Evolutionary conservation across 2,888 invertebrate species (phyloP).

Genomic region (Poecilobothrus nobilitatus): DNA sequence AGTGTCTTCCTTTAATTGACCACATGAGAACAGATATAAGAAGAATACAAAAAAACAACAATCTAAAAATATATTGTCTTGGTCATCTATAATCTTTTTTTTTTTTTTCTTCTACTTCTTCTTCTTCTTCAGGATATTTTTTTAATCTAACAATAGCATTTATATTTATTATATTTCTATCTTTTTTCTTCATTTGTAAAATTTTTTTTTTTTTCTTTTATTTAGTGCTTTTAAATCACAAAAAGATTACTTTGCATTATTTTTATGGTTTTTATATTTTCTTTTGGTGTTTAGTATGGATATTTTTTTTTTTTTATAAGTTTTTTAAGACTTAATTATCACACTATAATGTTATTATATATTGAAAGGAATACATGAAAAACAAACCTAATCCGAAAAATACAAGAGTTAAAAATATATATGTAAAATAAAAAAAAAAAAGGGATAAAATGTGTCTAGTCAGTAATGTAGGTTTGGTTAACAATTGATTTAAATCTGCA

Average conservation of each 20-base stretch:
- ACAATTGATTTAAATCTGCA: slow-evolving; percentile 1
- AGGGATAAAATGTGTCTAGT: slow-evolving; percentile 4
- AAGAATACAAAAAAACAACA: background rate
- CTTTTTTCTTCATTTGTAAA: background rate
- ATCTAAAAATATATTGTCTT: background rate
- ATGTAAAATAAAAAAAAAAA: background rate
- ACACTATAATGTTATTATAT: background rate
- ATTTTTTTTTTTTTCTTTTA: too few relatives aligned
- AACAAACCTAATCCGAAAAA: too few relatives aligned
- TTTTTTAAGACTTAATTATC: slow-evolving; percentile 6
- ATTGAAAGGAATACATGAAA: too few relatives aligned
- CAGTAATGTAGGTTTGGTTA: slow-evolving; percentile 1
- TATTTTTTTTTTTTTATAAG: background rate
- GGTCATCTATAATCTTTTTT: background rate
- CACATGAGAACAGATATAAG: background rate
- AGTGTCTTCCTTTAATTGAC: background rate
- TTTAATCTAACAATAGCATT: too few relatives aligned
- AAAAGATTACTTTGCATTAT: background rate
- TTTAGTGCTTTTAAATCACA: background rate
- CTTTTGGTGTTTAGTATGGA: background rate
- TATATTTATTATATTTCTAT: background rate
- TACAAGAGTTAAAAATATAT: too few relatives aligned
- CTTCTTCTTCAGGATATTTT: too few relatives aligned
- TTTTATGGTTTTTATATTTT: background rate
- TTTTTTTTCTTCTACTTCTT: too few relatives aligned